Conservation (phyloP, 2,888 invertebrate genomes). For the Furcula furcula region DNA sequence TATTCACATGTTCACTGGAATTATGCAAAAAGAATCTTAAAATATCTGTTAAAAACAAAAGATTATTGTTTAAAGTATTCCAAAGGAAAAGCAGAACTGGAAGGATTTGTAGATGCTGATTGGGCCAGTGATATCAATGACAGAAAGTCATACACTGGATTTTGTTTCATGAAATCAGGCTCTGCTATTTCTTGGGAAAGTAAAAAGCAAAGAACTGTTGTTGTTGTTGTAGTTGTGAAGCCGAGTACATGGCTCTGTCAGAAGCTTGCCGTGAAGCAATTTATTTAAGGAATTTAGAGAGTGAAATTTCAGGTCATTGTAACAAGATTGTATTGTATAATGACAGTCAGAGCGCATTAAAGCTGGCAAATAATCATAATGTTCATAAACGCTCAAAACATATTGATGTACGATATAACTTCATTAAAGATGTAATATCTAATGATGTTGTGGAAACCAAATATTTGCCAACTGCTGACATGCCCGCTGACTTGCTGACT, state of each 20-base stretch:
- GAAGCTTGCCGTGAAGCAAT: slow-evolving; percentile 2
- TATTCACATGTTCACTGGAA: slow-evolving; percentile 5
- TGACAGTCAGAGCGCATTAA: slow-evolving; percentile 3
- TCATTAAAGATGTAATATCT: slow-evolving; percentile 1
- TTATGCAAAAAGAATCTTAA: slow-evolving; percentile 6
- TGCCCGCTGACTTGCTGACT: too few species aligned
- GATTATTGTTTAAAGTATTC: not conserved
- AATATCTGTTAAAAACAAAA: slow-evolving; percentile 3
- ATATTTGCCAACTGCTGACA: too few species aligned
- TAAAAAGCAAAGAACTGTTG: slow-evolving; percentile 4
- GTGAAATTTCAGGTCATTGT: not conserved
- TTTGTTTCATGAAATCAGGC: slow-evolving; percentile 6
- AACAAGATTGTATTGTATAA: not conserved
- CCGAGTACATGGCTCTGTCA: slow-evolving; percentile 1
- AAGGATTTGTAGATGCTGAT: slow-evolving; percentile 10
- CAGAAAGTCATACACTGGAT: slow-evolving; percentile 14
- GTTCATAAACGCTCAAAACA: slow-evolving; percentile 3
- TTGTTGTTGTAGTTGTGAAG: not conserved
- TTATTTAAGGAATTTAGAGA: too few species aligned
- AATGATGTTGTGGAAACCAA: not conserved
- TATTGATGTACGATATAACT: slow-evolving; percentile 3
- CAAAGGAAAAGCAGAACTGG: not conserved
- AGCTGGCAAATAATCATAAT: not conserved
- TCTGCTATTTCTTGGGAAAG: slow-evolving; percentile 10
- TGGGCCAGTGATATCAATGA: slow-evolving; percentile 8